Percentiles rank a stretch among this genome's conserved stretches.
Evolutionary conservation across 30 jellyfish, hydroid and myxozoan species (phyloP).

Genomic region (Aurelia aurita): DNA sequence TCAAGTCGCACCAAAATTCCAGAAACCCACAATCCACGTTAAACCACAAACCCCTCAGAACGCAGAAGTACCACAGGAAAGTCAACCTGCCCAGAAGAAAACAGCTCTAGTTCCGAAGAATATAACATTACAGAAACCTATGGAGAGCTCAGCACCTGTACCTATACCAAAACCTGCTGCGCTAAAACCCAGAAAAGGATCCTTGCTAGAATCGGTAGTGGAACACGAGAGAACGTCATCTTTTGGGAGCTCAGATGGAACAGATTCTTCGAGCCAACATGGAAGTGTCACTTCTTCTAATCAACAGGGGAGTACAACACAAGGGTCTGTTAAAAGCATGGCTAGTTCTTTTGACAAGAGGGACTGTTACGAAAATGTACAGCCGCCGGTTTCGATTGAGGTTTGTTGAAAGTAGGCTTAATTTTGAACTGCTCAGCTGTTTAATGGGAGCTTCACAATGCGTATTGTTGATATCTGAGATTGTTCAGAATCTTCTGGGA

Average conservation of each 20-base stretch:
- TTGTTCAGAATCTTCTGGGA: no score
- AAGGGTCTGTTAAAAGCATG: constrained; percentile 52
- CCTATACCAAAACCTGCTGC: constrained; percentile 60
- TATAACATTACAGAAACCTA: background rate
- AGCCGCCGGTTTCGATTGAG: constrained; percentile 54
- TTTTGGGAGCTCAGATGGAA: constrained; percentile 69
- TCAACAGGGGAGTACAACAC: constrained; percentile 32
- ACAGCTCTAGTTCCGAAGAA: constrained; percentile 62
- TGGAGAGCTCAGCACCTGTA: constrained; percentile 22
- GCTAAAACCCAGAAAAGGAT: constrained; percentile 40
- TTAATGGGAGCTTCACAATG: no score
- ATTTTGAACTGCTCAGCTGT: no score
- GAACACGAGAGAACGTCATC: constrained; percentile 72
- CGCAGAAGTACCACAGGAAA: background rate
- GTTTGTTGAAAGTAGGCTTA: background rate
- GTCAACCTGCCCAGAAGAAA: constrained; percentile 21
- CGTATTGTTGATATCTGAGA: no score
- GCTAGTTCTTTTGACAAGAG: constrained; percentile 58
- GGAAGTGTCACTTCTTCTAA: background rate
- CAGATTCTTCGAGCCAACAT: constrained; percentile 37
- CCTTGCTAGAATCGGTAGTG: constrained; percentile 33
- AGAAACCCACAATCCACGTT: background rate
- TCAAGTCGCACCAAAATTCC: background rate
- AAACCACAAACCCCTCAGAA: background rate
- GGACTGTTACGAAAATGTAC: constrained; percentile 64